These are phyloP conservation scores for Eucera pruinosa DNA, from an alignment of 2,888 invertebrate species.

Conservation along the genomic window DNA sequence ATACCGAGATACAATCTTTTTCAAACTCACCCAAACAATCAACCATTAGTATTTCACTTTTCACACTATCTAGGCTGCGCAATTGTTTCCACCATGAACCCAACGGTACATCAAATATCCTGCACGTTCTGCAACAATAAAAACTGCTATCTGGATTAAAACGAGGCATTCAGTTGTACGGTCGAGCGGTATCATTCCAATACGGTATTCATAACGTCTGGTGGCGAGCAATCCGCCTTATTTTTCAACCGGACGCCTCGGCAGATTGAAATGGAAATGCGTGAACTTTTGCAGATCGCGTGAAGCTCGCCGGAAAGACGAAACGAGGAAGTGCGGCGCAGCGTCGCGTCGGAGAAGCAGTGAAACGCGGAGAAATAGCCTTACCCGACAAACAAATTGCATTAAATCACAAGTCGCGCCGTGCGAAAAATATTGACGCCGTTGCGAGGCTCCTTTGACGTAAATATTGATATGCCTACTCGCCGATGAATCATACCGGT, in stretches of 20 bases:
- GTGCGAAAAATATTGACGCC: conserved; percentile 50
- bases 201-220: conserved; percentile 31
- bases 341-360: not conserved
- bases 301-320: not conserved
- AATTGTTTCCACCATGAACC: not conserved
- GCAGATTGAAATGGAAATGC: conserved; percentile 39
- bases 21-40: not conserved
- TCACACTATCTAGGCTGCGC: not conserved
- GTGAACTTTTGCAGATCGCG: conserved; percentile 13
- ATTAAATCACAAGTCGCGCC: conserved; percentile 53
- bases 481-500: conserved; percentile 44
- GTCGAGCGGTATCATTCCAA: conserved; percentile 2
- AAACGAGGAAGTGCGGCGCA: not conserved
- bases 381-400: conserved; percentile 50
- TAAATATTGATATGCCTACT: conserved; percentile 49
- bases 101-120: not conserved
- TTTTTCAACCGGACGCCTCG: conserved; percentile 14
- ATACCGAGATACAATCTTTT: not conserved
- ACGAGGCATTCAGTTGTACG: not conserved
- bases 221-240: conserved; percentile 1
- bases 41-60: not conserved
- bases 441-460: conserved; percentile 10
- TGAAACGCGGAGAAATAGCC: not conserved
- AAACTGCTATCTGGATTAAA: not conserved
- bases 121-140: not conserved